Evolutionary conservation across 2,113 vertebrate species (phyloP).

Genomic region (Oncorhynchus clarkii): DNA sequence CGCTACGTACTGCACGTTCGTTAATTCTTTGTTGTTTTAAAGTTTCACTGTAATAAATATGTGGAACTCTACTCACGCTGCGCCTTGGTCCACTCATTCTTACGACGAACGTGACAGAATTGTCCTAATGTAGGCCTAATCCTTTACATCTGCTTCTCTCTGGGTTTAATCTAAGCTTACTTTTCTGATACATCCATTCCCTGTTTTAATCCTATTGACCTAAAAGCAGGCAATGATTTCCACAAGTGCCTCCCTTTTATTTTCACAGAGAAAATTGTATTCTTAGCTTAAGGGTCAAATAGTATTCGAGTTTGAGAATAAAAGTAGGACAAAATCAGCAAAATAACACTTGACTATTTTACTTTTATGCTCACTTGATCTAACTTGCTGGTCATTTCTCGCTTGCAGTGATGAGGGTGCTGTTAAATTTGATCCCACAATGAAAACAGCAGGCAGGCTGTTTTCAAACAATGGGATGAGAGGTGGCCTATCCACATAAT

Average conservation of each 20-base stretch:
- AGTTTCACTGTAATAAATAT: too few species aligned
- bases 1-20: too few species aligned
- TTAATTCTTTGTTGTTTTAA: too few species aligned
- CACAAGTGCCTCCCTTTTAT: neutral
- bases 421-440: neutral
- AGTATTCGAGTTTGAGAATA: neutral
- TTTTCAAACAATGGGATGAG: neutral
- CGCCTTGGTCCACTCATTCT: too few species aligned
- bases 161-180: constrained; percentile 9
- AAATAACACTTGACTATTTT: neutral
- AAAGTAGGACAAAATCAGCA: neutral
- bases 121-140: neutral
- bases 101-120: too few species aligned
- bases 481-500: neutral
- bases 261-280: neutral
- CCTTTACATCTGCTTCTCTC: constrained; percentile 3
- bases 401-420: neutral
- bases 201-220: constrained; percentile 11
- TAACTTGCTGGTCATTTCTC: neutral
- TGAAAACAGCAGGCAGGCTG: neutral
- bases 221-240: neutral
- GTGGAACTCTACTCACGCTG: too few species aligned
- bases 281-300: neutral
- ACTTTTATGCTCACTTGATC: too few species aligned
- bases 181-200: constrained; percentile 2